Percentiles rank a stretch among this genome's conserved stretches.
Evolutionary conservation across 2,797 vertebrate genomes (phyloP).

Genomic region (Eurystomus glaucurus): DNA sequence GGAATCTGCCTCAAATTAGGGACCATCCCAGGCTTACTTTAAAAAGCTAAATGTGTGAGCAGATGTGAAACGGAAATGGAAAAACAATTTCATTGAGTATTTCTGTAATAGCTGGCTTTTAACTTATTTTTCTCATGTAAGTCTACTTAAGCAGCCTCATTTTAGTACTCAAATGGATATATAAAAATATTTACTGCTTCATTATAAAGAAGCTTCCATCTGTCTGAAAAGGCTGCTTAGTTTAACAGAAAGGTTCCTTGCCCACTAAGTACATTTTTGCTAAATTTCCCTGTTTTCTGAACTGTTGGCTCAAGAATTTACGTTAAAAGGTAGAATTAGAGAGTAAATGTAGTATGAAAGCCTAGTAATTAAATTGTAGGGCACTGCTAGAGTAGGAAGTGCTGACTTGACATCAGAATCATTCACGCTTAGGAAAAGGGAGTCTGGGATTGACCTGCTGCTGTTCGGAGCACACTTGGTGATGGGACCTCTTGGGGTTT

Average conservation of each 20-base stretch:
- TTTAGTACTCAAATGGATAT: neutral
- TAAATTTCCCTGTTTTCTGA: neutral
- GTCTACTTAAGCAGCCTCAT: neutral
- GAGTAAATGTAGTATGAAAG: neutral
- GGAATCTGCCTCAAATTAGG: neutral
- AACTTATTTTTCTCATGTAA: neutral
- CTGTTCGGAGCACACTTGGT: constrained; percentile 18
- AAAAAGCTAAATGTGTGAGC: neutral
- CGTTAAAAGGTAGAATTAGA: neutral
- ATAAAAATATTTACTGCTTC: neutral
- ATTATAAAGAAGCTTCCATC: neutral
- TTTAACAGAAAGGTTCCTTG: neutral
- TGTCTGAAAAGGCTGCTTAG: neutral
- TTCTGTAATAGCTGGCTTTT: neutral
- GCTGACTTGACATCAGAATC: neutral
- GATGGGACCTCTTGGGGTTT: constrained; percentile 35
- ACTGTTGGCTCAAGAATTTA: neutral
- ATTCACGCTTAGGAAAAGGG: constrained; percentile 21
- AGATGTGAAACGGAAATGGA: neutral
- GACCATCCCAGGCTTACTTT: constrained; percentile 71
- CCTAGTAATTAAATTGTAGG: neutral
- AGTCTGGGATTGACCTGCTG: constrained; percentile 46
- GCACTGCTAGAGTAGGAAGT: neutral
- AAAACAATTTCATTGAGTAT: neutral
- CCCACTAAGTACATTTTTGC: neutral